Percentiles rank a stretch among this genome's conserved stretches.
These are phyloP conservation scores for Lutraria lutraria DNA, from an alignment of 2,888 invertebrate species.

Conservation along the genomic window DNA sequence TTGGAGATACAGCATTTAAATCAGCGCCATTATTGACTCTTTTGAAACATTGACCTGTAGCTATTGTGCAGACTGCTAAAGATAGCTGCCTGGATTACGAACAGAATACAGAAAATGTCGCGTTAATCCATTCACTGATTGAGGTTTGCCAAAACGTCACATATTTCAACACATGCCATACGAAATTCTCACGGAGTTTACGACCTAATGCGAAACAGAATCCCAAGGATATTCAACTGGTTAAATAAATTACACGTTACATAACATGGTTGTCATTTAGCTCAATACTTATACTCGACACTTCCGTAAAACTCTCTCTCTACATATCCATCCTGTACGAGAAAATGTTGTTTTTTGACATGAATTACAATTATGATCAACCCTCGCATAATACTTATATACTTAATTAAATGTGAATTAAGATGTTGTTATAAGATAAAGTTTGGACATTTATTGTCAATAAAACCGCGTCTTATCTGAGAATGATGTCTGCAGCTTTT, in stretches of 20 bases:
- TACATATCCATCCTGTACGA: background rate
- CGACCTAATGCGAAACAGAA: background rate
- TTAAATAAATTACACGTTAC: background rate
- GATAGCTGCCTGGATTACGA: constrained; percentile 11
- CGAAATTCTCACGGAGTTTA: constrained; percentile 34
- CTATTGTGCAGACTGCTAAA: constrained; percentile 23
- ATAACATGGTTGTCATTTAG: background rate
- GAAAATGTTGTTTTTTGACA: constrained; percentile 9
- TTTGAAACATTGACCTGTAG: background rate
- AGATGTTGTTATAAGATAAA: constrained; percentile 47
- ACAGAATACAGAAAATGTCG: constrained; percentile 11
- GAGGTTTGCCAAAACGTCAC: constrained; percentile 21
- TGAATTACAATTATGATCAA: constrained; percentile 33
- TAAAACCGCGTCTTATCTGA: constrained; percentile 43
- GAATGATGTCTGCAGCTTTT: constrained; percentile 49
- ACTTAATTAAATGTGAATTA: constrained; percentile 58
- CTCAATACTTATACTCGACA: background rate
- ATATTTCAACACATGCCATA: constrained; percentile 32
- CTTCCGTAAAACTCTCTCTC: background rate
- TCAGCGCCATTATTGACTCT: constrained; percentile 18
- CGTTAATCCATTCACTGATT: constrained; percentile 37
- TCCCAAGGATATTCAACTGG: background rate
- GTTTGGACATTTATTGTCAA: constrained; percentile 53
- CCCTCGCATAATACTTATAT: constrained; percentile 10
- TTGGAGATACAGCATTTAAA: constrained; percentile 19